phyloP scores from a whole-genome alignment of 2,888 invertebrate species.

The Chrysopilus asiliformis region DNA sequence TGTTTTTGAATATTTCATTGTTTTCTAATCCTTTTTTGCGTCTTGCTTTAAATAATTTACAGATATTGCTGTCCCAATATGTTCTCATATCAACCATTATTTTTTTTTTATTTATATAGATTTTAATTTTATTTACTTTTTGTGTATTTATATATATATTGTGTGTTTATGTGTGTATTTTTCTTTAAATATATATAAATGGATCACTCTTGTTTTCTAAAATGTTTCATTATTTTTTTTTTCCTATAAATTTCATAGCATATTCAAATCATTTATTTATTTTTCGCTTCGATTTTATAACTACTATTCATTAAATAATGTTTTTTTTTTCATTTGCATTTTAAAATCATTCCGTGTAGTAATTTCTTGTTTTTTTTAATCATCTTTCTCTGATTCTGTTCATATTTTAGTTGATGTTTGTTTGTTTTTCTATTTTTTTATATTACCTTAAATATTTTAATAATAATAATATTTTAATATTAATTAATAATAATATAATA shows the following conservation, averaged over 20 bases:
- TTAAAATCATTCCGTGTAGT: conserved; percentile 1
- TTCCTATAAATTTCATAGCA: not conserved
- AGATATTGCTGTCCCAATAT: too few relatives aligned
- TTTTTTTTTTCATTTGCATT: not conserved
- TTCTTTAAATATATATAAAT: too few relatives aligned
- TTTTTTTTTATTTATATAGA: too few relatives aligned
- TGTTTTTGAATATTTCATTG: too few relatives aligned
- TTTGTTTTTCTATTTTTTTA: conserved; percentile 5
- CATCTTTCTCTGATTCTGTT: conserved; percentile 4
- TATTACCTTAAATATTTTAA: conserved; percentile 8
- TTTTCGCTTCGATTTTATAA: not conserved
- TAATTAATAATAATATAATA: conserved; percentile 7
- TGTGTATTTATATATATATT: too few relatives aligned
- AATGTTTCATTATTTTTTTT: too few relatives aligned
- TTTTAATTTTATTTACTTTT: too few relatives aligned
- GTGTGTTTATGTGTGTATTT: too few relatives aligned
- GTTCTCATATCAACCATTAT: too few relatives aligned
- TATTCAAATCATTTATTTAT: not conserved
- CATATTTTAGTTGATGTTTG: conserved; percentile 2
- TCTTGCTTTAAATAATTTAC: too few relatives aligned
- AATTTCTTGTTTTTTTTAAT: conserved; percentile 4
- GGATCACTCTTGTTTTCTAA: too few relatives aligned
- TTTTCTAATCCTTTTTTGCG: too few relatives aligned
- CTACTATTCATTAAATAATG: not conserved
- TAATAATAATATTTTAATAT: conserved; percentile 8